A percentile compares a stretch with the other conserved stretches of the same genome.
Evolutionary conservation across 2,113 vertebrate species (phyloP).

Genomic region (Callipepla squamata): DNA sequence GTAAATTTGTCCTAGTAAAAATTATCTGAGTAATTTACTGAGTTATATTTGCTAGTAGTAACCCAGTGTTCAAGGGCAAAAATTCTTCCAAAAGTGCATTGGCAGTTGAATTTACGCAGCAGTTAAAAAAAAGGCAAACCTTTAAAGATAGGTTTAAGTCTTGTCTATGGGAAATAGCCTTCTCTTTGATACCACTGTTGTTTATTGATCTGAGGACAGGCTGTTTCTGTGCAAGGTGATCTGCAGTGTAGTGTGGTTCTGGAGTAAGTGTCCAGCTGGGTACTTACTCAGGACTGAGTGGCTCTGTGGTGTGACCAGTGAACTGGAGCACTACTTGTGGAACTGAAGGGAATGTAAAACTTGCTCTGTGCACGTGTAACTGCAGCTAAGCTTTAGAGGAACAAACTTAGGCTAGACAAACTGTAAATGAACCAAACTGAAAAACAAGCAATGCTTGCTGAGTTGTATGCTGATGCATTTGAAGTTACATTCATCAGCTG

Average conservation of each 20-base stretch:
- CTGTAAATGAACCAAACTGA: neutral
- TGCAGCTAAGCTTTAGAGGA: neutral
- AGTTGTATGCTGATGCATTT: neutral
- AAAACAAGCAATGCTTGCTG: neutral
- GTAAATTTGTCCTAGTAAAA: accelerated
- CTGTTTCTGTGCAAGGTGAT: neutral
- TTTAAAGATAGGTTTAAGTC: neutral
- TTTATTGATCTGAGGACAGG: neutral
- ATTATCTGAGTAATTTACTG: neutral
- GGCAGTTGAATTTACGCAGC: neutral
- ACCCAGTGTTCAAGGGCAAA: neutral
- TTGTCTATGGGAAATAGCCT: neutral
- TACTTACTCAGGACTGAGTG: neutral
- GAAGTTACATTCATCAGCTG: neutral
- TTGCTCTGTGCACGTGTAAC: neutral
- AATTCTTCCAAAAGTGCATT: neutral
- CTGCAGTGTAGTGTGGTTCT: neutral
- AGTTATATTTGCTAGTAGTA: neutral
- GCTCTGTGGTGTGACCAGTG: neutral
- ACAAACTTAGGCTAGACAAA: neutral
- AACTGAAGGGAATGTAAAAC: neutral
- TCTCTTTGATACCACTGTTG: neutral
- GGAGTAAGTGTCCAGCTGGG: neutral
- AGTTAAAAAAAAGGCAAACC: neutral
- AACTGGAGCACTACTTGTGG: neutral